Conservation (phyloP, 2,888 invertebrate genomes). For the Eristalis arbustorum region DNA sequence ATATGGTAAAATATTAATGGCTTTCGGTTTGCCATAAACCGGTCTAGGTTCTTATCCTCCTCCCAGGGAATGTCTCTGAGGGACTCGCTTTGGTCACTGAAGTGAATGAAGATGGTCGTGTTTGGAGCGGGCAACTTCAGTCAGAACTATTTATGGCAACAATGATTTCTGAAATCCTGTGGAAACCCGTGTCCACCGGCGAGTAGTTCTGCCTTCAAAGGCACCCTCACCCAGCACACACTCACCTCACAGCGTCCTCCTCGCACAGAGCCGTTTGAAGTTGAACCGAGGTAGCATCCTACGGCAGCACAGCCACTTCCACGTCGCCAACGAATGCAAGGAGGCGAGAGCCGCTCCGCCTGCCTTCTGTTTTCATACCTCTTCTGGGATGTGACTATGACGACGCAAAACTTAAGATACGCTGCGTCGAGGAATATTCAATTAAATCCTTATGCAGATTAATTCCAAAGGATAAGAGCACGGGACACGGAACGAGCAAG, state of each 20-base stretch:
- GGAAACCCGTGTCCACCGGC: not conserved
- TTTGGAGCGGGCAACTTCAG: not conserved
- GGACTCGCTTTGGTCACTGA: not conserved
- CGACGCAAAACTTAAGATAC: conserved; percentile 25
- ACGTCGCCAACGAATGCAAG: not conserved
- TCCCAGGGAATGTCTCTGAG: not conserved
- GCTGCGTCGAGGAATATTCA: conserved; percentile 59
- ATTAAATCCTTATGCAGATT: conserved; percentile 67
- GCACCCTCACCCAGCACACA: not conserved
- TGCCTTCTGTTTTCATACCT: conserved; percentile 19
- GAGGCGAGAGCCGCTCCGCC: no score
- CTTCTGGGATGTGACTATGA: not conserved
- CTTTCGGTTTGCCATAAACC: not conserved
- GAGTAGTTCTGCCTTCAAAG: not conserved
- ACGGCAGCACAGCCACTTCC: not conserved
- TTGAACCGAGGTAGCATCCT: not conserved
- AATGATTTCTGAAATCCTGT: not conserved
- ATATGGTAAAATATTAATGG: conserved; percentile 13
- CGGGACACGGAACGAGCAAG: not conserved
- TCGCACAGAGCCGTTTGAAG: not conserved
- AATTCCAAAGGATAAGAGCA: conserved; percentile 45
- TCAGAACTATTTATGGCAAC: not conserved
- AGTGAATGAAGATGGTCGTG: not conserved
- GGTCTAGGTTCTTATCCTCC: not conserved
- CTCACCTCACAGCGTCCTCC: not conserved